A percentile compares a stretch with the other conserved stretches of the same genome.
Evolutionary conservation across 2,113 vertebrate species (phyloP).

Genomic region (Tauraco erythrolophus): DNA sequence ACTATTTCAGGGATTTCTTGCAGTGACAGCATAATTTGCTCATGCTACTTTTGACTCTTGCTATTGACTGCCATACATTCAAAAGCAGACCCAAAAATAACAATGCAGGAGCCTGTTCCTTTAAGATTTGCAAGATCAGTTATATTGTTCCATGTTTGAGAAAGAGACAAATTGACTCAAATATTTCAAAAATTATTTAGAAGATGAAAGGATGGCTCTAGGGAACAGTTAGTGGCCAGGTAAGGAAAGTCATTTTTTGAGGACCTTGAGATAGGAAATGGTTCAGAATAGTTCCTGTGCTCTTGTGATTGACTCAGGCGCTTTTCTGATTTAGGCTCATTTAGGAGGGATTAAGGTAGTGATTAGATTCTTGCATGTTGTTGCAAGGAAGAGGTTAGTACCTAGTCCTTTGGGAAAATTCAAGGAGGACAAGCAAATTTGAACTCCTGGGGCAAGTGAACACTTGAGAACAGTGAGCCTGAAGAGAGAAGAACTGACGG

Average conservation of each 20-base stretch:
- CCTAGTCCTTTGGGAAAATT: neutral
- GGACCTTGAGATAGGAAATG: neutral
- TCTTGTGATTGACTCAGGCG: neutral
- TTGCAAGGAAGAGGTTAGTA: neutral
- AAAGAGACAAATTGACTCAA: neutral
- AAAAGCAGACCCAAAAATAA: neutral
- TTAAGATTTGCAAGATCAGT: neutral
- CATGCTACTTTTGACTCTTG: neutral
- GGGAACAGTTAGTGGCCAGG: neutral
- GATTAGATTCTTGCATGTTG: neutral
- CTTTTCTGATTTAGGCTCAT: neutral
- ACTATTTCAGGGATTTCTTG: neutral
- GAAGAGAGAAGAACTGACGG: neutral
- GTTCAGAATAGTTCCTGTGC: neutral
- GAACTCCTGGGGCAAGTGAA: neutral
- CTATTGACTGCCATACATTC: neutral
- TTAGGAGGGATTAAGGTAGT: neutral
- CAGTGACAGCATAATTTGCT: neutral
- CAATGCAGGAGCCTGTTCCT: neutral
- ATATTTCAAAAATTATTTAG: neutral
- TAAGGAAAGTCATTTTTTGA: neutral
- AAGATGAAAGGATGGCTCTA: neutral
- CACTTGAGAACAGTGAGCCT: neutral
- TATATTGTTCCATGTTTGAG: neutral
- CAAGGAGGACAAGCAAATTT: neutral